Base-by-base conservation (phyloP, 2,888 invertebrate species). In the Acronicta leporina region DNA sequence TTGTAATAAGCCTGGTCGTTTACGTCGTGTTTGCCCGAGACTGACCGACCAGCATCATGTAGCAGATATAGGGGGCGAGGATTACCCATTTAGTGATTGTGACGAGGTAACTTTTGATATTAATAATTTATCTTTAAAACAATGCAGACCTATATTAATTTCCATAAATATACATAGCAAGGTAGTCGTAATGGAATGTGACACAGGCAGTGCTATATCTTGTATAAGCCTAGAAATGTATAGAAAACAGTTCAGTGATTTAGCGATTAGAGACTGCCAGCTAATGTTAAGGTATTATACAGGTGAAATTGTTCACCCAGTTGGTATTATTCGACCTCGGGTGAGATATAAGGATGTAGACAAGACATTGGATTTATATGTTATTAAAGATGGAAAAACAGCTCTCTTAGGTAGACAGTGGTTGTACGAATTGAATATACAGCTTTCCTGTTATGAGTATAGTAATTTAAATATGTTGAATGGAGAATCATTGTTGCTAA, bases 401-500 rank as follows among this genome's bases (percentile, higher is more conserved):
- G 35, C 35, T 2, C 11, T 45, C 3, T 49, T 73, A 44, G 71
- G 72, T 1, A 61, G 73, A 30, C 70, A 66, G n/a, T 76, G 75
- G 69, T 14, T 73, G 13, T 5, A 48, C 1, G 74, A 75, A 44
- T 57, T 74, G 44, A 27, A 47, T 30, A 47, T 47, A 20, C 30
- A 30, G 8, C 43, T 30, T 55, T 61, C 14, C 6, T 10, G 35
- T 35, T 3, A 13, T 35, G 35, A 43, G 1, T 0, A 43, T 13
- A 47, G 16, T 2, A 14, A 38, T 5, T 51, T 57, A 35, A 47
- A 63, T 42, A 35, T 35, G 35, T 35, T 35, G 5, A 7, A 13
- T 13, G 13, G 35, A 0, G 35, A 35, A 13, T 35, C 35, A 35
- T 35, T 11, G 35, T 35, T 35, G 5, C 13, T 2, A 5, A 35